These are phyloP conservation scores for Oreochromis mossambicus DNA, from an alignment of 2,797 vertebrate species.

Conservation along the genomic window DNA sequence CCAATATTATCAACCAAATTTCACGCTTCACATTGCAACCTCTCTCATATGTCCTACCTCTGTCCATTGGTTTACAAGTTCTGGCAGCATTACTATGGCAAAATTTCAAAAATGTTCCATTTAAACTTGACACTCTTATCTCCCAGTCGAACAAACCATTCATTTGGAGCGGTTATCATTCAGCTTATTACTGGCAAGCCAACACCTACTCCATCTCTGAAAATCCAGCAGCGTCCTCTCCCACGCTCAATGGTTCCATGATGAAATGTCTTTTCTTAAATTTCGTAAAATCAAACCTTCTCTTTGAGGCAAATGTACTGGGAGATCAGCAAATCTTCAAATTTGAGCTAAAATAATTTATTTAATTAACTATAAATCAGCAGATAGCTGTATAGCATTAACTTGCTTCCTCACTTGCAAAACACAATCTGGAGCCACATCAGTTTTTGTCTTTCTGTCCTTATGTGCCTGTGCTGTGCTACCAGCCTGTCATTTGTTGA, in stretches of 20 bases:
- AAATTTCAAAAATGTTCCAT: not conserved
- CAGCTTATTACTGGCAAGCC: too few species aligned
- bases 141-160: too few species aligned
- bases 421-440: not conserved
- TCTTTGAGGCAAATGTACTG: not conserved
- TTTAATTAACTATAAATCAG: not conserved
- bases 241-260: too few species aligned
- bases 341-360: not conserved
- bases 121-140: not conserved
- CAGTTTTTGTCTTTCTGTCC: not conserved
- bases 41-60: not conserved
- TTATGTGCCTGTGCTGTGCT: not conserved
- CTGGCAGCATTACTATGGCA: not conserved
- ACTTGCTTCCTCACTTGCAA: not conserved
- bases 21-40: too few species aligned
- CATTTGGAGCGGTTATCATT: not conserved
- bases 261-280: too few species aligned
- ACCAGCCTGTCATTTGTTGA: not conserved
- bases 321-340: not conserved
- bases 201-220: not conserved
- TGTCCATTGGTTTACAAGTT: not conserved
- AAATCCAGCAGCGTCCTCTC: not conserved
- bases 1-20: not conserved
- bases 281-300: not conserved
- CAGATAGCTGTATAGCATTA: not conserved